These are phyloP conservation scores for Tragelaphus imberbis DNA, from an alignment of 2,113 vertebrate genomes.

Conservation along the genomic window DNA sequence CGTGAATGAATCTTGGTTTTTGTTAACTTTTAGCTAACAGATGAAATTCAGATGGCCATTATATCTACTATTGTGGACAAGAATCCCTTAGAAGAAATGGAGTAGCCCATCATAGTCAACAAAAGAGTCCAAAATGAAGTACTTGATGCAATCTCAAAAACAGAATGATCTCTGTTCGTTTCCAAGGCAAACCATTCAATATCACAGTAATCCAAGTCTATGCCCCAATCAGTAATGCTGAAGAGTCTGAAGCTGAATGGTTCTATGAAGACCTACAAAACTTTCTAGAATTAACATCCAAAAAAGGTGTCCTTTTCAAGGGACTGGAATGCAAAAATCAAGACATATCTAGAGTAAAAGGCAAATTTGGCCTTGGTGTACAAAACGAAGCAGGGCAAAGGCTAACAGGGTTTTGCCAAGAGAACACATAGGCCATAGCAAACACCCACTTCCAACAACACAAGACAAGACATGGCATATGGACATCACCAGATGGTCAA, in stretches of 20 bases:
- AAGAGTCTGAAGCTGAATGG: not conserved
- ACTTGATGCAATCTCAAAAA: not conserved
- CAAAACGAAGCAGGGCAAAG: not conserved
- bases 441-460: not conserved
- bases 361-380: not conserved
- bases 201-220: not conserved
- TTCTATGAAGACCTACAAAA: not conserved
- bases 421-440: not conserved
- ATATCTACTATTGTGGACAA: not conserved
- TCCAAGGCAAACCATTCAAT: not conserved
- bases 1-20: not conserved
- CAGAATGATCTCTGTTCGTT: not conserved
- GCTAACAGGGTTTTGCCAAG: not conserved
- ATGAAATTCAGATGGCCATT: not conserved
- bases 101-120: not conserved
- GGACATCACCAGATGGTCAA: not conserved
- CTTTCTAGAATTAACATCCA: not conserved
- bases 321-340: not conserved
- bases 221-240: not conserved
- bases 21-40: not conserved
- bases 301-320: not conserved
- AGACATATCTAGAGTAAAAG: not conserved
- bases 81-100: not conserved
- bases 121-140: not conserved
- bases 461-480: not conserved